Conservation (phyloP, 2,113 vertebrate genomes). For the Lepidiolamprologus cunningtoni region DNA sequence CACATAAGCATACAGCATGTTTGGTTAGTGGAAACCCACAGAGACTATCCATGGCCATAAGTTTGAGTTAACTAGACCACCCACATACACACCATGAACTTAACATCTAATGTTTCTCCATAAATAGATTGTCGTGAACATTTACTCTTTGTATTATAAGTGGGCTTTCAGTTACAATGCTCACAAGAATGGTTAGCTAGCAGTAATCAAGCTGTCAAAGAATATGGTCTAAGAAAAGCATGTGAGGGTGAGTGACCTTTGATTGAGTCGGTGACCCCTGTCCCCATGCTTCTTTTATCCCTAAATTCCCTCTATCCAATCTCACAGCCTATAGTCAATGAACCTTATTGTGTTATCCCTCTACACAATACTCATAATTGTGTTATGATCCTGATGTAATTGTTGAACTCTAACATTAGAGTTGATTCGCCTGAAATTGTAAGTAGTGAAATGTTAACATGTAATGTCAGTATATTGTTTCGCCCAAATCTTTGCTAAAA, state of each 20-base stretch:
- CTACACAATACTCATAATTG: background rate
- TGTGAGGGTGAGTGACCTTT: background rate
- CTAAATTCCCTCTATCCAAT: background rate
- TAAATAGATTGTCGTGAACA: background rate
- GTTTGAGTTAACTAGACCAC: background rate
- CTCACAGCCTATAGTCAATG: background rate
- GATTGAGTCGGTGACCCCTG: background rate
- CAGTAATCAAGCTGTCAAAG: slow-evolving; percentile 3
- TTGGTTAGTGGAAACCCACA: background rate
- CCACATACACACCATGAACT: background rate
- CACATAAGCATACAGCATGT: background rate
- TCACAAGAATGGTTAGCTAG: background rate
- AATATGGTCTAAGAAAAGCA: slow-evolving; percentile 2
- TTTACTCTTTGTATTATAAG: slow-evolving; percentile 4
- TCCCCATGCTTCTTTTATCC: background rate
- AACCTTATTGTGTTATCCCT: background rate
- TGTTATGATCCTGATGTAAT: background rate
- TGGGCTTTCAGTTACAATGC: background rate
- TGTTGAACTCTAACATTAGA: background rate
- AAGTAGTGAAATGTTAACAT: background rate
- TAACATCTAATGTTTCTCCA: background rate
- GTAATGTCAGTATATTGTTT: background rate
- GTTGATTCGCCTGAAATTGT: background rate
- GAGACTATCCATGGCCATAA: background rate
- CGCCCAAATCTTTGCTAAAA: background rate